phyloP scores from a whole-genome alignment of 2,113 vertebrate species.

The Nestor notabilis region DNA sequence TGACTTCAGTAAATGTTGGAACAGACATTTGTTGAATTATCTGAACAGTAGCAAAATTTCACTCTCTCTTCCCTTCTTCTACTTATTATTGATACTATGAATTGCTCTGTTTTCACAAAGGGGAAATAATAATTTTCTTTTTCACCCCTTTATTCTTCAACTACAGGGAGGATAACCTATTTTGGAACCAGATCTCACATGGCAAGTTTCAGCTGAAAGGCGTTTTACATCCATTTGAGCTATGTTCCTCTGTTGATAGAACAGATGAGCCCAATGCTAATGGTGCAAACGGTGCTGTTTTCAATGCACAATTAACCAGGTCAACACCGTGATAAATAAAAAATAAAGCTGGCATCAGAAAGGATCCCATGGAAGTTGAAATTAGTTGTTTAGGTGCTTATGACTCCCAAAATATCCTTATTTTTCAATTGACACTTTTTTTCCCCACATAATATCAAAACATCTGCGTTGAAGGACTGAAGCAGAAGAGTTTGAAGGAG shows the following conservation, averaged over 20 bases:
- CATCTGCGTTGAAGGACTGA: background rate
- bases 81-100: background rate
- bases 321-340: slow-evolving; percentile 65
- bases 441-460: background rate
- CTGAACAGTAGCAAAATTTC: background rate
- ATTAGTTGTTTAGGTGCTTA: background rate
- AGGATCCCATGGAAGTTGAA: background rate
- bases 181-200: background rate
- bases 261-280: slow-evolving; percentile 43
- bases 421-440: background rate
- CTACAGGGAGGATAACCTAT: background rate
- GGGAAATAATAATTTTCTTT: background rate
- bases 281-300: slow-evolving; percentile 23
- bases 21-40: slow-evolving; percentile 1
- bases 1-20: slow-evolving; percentile 22
- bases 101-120: background rate
- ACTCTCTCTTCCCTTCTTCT: background rate
- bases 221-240: background rate
- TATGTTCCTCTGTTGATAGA: background rate
- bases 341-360: slow-evolving; percentile 29
- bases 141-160: background rate
- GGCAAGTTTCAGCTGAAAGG: slow-evolving; percentile 4
- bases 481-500: background rate
- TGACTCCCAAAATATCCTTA: background rate
- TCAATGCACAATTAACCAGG: slow-evolving; percentile 61